Percentiles rank a stretch among this genome's conserved stretches.
Evolutionary conservation across 2,797 vertebrate species (phyloP).

Genomic region (Anableps anableps): DNA sequence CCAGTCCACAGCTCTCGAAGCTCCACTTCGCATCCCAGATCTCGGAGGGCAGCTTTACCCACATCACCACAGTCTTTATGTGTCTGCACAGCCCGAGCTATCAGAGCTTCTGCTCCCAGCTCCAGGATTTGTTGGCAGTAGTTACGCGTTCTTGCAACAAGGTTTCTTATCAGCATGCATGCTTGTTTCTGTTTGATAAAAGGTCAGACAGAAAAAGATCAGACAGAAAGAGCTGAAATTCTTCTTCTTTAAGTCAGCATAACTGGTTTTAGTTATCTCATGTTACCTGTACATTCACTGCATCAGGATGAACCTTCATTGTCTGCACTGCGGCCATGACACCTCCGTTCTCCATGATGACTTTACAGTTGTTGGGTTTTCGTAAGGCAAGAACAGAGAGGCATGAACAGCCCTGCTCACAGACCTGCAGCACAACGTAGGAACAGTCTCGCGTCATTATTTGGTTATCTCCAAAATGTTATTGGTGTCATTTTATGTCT

Average conservation of each 20-base stretch:
- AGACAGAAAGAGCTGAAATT: background rate
- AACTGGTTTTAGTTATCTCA: slow-evolving; percentile 7
- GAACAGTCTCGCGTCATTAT: slow-evolving; percentile 8
- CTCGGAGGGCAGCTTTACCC: slow-evolving; percentile 90
- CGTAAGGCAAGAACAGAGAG: slow-evolving; percentile 90
- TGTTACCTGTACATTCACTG: slow-evolving; percentile 88
- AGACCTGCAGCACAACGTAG: slow-evolving; percentile 81
- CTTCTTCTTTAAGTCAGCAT: background rate
- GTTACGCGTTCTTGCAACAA: slow-evolving; percentile 85
- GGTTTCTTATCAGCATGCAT: slow-evolving; percentile 94
- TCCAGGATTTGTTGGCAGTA: slow-evolving; percentile 88
- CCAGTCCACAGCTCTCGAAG: slow-evolving; percentile 95
- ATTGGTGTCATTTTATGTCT: no score
- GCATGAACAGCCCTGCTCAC: slow-evolving; percentile 92
- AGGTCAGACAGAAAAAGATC: background rate
- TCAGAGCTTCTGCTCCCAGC: slow-evolving; percentile 91
- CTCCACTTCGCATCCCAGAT: slow-evolving; percentile 93
- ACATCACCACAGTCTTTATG: slow-evolving; percentile 89
- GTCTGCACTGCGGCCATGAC: slow-evolving; percentile 88
- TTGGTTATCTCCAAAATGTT: background rate
- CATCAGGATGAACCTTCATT: slow-evolving; percentile 87
- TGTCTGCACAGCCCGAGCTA: slow-evolving; percentile 81
- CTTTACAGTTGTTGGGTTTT: slow-evolving; percentile 90
- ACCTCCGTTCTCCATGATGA: slow-evolving; percentile 92
- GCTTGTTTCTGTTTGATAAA: slow-evolving; percentile 87